Evolutionary conservation across 2,888 invertebrate species (phyloP), one percentile per base, ranked within the genome.

Genomic region (Eugnorisma glareosa): DNA sequence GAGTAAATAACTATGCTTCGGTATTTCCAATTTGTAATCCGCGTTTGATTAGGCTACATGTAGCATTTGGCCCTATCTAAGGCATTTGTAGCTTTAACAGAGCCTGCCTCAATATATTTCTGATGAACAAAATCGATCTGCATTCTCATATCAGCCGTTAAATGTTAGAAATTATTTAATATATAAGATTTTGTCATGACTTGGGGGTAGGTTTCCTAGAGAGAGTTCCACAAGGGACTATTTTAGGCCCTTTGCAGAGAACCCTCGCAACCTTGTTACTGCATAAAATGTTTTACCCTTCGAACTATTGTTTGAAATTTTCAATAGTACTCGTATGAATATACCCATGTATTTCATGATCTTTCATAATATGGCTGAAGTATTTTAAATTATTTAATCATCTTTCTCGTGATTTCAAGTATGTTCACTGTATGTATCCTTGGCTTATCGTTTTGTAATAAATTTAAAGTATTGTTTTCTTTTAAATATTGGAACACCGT

Each of bases 21-120:
- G 86, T 86, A 84, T 84, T 84, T 86, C 72, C 69, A 83, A 86
- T 84, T 79, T 37, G 83, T 86, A 83, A 86, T 83, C 83, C 61
- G 35, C 63, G 54, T 79, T 74, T 70, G 83, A 84, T 86, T 84
- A 86, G 74, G 74, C 79, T 67, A 35, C 71, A 61, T 59, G 71
- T 78, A 73, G 57, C 64, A 31, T 83, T 86, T 78, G 66, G 57
- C 67, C 59, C 63, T 85, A 84, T 75, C 70, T 78, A 51, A 45
- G 57, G 66, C 48, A 82, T 76, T 82, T 67, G 67, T 67, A 78
- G 64, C 61, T 78, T 67, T 73, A 75, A 69, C 31, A 59, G 48
- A 75, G 15, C 40, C 66, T 74, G 63, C 28, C 59, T 35, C 71
- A 78, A 72, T 84, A 71, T 54, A 79, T 86, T 84, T 83, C n/a